Conservation (phyloP, 2,888 invertebrate species). For the Amblyteles armatorius region DNA sequence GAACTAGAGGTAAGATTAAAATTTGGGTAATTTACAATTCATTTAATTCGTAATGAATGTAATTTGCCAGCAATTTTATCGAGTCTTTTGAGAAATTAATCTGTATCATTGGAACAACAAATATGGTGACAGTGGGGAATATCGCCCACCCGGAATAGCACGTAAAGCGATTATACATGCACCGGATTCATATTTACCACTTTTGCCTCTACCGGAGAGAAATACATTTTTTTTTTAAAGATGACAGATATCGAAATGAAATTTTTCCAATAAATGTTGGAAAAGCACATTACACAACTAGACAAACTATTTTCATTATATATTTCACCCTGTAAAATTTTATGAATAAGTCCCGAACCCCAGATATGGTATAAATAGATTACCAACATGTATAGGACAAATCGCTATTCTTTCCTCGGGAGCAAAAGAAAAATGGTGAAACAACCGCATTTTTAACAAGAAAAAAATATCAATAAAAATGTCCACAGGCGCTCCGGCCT, state of each 20-base stretch:
- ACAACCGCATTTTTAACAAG: background rate
- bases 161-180: background rate
- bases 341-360: background rate
- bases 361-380: background rate
- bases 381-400: background rate
- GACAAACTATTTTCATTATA: background rate
- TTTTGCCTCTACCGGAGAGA: background rate
- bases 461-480: background rate
- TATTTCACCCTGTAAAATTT: background rate
- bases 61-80: background rate
- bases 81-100: background rate
- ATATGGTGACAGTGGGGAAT: background rate
- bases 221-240: background rate
- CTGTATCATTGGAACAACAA: background rate
- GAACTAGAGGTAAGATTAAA: too few relatives aligned
- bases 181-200: background rate
- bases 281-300: background rate
- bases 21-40: background rate
- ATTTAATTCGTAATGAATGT: too few relatives aligned
- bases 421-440: background rate
- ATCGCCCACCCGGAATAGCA: background rate
- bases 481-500: too few relatives aligned
- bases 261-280: background rate
- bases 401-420: too few relatives aligned
- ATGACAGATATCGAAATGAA: too few relatives aligned